Evolutionary conservation across 2,888 invertebrate genomes (phyloP), one percentile per base, ranked within the genome.

Genomic region (Heliconius ismenius): DNA sequence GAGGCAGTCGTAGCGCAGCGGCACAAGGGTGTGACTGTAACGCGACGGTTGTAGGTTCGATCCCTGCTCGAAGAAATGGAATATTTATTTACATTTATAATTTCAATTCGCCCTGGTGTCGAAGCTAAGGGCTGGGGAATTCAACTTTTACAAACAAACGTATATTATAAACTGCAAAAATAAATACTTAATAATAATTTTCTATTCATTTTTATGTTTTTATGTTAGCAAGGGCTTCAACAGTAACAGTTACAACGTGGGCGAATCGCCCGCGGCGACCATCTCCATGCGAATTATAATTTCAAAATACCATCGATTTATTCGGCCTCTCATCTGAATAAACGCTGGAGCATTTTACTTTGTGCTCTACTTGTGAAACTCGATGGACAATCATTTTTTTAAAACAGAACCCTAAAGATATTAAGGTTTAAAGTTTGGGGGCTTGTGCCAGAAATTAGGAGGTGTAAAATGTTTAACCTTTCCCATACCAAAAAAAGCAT

Each of bases 231-330:
- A 62, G 69, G 60, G n/a, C 63, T 32, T 28, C 65, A 73, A 67
- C 65, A 58, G 76, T 60, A 76, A 76, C 72, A 60, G 76, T 76
- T 73, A 64, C 73, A 43, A 58, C 90, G 92, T 91, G 88, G 92
- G 92, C 89, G 91, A 86, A 83, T 86, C 89, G 91, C 92, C 90
- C 86, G 91, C 87, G 90, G 92, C 92, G 89, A 86, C 88, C 89
- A 90, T 91, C 92, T 90, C 86, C 88, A 85, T 85, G 90, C 92
- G 91, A 93, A 93, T 93, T 93, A 93, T 92, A 93, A 92, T 93
- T 93, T 93, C 90, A 90, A 92, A 93, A 92, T 91, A 90, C 89
- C 89, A 88, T 92, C 92, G 91, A 93, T 93, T 93, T 93, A 93
- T 93, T 91, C 88, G 90, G 87, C 88, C 89, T 87, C 91, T 91